These are phyloP conservation scores for Holacanthella duospinosa DNA, from an alignment of 2,888 invertebrate species.

Conservation along the genomic window DNA sequence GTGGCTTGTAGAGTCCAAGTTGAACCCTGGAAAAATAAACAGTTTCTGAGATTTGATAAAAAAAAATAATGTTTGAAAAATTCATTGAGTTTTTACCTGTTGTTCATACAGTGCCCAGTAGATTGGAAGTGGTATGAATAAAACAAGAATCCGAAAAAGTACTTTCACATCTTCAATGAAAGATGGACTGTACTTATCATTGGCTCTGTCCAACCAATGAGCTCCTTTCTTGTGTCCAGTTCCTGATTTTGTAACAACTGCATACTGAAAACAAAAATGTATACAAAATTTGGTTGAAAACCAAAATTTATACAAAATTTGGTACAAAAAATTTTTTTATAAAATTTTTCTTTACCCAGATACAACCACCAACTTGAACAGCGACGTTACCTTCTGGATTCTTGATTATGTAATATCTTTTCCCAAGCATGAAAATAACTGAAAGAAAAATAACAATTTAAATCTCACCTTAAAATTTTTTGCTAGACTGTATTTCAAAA, in stretches of 20 bases:
- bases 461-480: not conserved
- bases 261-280: constrained; percentile 46
- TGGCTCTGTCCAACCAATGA: constrained; percentile 67
- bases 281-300: no score
- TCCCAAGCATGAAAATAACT: constrained; percentile 62
- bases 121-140: constrained; percentile 64
- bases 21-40: constrained; percentile 39
- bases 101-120: constrained; percentile 65
- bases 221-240: constrained; percentile 38
- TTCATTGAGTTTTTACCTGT: constrained; percentile 41
- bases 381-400: constrained; percentile 63
- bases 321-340: no score
- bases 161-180: constrained; percentile 60
- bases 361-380: constrained; percentile 56
- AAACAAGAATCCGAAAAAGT: constrained; percentile 54
- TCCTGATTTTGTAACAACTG: constrained; percentile 42
- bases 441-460: constrained; percentile 38
- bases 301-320: not conserved
- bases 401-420: constrained; percentile 57
- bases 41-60: not conserved
- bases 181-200: constrained; percentile 52
- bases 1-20: constrained; percentile 44
- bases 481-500: not conserved
- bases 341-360: constrained; percentile 55
- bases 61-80: not conserved